Conservation (phyloP, 1,140 invertebrate species). For the Hylyphantes graminicola region DNA sequence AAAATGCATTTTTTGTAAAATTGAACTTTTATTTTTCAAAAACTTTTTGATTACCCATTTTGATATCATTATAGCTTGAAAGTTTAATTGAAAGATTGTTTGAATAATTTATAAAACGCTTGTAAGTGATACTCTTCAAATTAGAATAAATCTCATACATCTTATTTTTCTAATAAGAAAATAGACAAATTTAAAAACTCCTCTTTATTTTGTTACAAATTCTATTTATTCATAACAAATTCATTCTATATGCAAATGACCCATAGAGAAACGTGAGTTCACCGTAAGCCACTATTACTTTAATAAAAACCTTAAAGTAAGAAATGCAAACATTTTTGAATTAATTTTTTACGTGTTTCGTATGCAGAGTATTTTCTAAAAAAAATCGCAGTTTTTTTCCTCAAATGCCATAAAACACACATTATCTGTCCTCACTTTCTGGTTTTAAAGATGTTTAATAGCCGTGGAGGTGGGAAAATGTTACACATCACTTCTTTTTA, state of each 20-base stretch:
- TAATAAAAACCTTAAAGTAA: conserved; percentile 31
- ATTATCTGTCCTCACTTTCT: conserved; percentile 1
- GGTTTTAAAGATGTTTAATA: background rate
- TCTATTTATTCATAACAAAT: no score
- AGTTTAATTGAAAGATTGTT: no score
- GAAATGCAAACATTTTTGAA: conserved; percentile 25
- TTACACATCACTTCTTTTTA: background rate
- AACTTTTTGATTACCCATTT: no score
- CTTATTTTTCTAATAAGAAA: no score
- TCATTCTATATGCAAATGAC: conserved; percentile 9
- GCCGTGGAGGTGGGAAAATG: background rate
- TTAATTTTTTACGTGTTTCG: background rate
- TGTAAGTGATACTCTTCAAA: no score
- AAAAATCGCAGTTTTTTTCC: background rate
- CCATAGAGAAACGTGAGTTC: conserved; percentile 7
- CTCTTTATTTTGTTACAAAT: no score
- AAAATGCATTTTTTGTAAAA: no score
- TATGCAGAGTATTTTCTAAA: background rate
- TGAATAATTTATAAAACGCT: no score
- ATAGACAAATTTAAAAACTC: no score
- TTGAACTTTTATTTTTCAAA: no score
- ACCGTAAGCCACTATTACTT: conserved; percentile 27
- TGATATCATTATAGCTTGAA: no score
- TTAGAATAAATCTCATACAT: no score
- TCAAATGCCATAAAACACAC: background rate